Evolutionary conservation across 2,113 vertebrate genomes (phyloP), one percentile per base, ranked within the genome.

Genomic region (Odocoileus virginianus): DNA sequence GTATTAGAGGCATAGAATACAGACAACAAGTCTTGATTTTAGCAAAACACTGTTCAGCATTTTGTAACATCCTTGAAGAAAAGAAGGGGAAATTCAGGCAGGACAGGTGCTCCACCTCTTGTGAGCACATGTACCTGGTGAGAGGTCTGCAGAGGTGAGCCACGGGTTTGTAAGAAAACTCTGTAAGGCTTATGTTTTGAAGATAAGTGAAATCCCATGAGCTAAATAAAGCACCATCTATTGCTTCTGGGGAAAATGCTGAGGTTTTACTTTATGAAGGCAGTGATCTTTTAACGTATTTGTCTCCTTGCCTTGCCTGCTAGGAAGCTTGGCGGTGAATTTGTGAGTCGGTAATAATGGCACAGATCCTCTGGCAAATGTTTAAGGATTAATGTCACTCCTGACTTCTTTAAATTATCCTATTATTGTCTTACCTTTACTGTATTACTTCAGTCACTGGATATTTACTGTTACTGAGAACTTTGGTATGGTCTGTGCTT

Each of bases 11-110:
- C 52, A 50, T 58, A 58, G 36, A 64, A 30, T 47, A 30, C 28
- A 93, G 36, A 91, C 88, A 87, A 91, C 94, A 88, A 54, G 78
- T 88, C 82, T 86, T 40, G 2, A 78, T 95, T 96, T 95, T 83
- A 76, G 86, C 47, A 82, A 95, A 78, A 47, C n/a, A 54, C 23
- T 78, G 40, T 6, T 55, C 90, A 93, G 16, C 47, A n/a, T 43
- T 93, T 94, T 78, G 43, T 89, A 60, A 54, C 33, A 64, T 67
- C 43, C 21, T 78, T 91, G 84, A 71, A 58, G 36, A 87, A 76
- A 74, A 93, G 33, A 52, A 76, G 76, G 60, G 89, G 43, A 93
- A 96, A 86, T 89, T 54, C n/a, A 50, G 4, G 30, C 15, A 55
- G 82, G 16, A 64, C 2, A 33, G 14, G 17, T 55, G 28, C 55